Evolutionary conservation across 2,797 vertebrate species (phyloP).

Genomic region (Australoheros facetus): DNA sequence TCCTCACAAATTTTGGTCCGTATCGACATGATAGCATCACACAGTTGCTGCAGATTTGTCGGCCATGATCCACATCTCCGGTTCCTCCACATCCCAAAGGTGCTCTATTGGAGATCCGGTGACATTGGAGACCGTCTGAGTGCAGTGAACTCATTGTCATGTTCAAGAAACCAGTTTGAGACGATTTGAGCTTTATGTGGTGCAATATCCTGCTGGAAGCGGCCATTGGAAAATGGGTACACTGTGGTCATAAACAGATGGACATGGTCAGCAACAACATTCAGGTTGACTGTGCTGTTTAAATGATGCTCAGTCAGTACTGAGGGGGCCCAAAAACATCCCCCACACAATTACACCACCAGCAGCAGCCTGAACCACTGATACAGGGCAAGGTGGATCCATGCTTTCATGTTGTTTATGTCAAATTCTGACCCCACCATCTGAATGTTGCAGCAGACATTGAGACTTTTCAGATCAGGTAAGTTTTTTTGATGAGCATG

Average conservation of each 20-base stretch:
- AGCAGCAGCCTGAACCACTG: background rate
- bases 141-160: background rate
- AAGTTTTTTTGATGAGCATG: background rate
- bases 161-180: constrained; percentile 4
- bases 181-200: background rate
- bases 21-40: background rate
- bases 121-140: constrained; percentile 1
- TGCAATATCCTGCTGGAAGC: background rate
- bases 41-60: background rate
- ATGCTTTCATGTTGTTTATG: constrained; percentile 49
- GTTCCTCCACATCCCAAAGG: background rate
- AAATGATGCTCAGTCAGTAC: background rate
- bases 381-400: constrained; percentile 33
- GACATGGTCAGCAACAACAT: background rate
- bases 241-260: background rate
- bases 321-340: accelerated
- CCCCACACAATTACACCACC: background rate
- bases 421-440: constrained; percentile 33
- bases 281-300: background rate
- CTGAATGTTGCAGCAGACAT: constrained; percentile 29
- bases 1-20: background rate
- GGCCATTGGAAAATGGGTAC: background rate
- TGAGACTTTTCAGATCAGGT: background rate
- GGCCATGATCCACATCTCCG: too few species aligned
- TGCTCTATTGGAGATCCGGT: background rate